Percentiles rank a stretch among this genome's conserved stretches.
These are phyloP conservation scores for Dolichotis patagonum DNA, from an alignment of 2,113 vertebrate genomes.

Conservation along the genomic window DNA sequence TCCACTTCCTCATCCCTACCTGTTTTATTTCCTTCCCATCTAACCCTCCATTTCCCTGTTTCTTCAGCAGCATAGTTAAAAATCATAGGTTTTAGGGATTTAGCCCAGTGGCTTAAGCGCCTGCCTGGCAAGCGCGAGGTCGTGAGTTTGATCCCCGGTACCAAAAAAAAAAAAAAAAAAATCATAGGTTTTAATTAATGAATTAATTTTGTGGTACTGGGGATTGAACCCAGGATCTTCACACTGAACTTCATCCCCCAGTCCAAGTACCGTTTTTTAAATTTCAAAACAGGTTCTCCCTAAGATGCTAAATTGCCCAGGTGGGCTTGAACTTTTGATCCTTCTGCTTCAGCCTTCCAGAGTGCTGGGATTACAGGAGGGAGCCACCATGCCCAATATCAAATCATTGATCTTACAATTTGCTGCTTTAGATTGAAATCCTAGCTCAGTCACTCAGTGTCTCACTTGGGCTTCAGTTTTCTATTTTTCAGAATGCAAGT, in stretches of 20 bases:
- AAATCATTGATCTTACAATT: not conserved
- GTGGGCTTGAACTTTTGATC: not conserved
- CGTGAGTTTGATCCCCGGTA: too few species aligned
- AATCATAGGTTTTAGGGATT: not conserved
- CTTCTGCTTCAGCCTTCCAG: not conserved
- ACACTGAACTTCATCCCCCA: not conserved
- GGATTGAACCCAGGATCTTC: not conserved
- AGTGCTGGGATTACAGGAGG: not conserved
- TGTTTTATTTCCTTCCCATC: constrained; percentile 8
- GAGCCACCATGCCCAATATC: not conserved
- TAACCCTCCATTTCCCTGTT: not conserved
- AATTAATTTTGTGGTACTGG: not conserved
- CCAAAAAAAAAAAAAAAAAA: too few species aligned
- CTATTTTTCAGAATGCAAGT: not conserved
- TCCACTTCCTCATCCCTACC: not conserved
- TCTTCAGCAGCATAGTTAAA: not conserved
- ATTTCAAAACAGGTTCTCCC: not conserved
- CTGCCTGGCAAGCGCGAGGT: too few species aligned
- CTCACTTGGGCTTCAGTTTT: not conserved
- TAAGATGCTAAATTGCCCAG: not conserved
- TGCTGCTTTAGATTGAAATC: not conserved
- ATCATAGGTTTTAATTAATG: not conserved
- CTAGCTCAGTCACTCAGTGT: not conserved
- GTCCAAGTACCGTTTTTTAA: not conserved
- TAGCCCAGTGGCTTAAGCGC: too few species aligned